Evolutionary conservation across 2,888 invertebrate species (phyloP).

Genomic region (Criorhina ranunculi): DNA sequence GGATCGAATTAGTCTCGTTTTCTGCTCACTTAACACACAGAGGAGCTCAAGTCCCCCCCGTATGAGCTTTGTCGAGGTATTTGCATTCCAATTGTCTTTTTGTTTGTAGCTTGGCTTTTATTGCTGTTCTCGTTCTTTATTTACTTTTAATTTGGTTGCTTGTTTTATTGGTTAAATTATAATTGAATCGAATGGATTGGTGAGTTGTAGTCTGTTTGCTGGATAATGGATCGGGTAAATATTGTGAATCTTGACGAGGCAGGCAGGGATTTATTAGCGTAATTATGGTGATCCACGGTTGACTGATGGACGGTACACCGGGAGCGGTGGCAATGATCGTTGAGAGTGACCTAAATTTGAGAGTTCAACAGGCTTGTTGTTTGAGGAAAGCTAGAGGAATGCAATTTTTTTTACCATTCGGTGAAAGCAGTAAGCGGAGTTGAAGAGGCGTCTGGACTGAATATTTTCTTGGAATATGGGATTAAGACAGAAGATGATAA

Average conservation of each 20-base stretch:
- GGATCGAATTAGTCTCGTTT: constrained; percentile 73
- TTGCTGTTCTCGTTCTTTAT: constrained; percentile 64
- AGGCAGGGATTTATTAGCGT: constrained; percentile 51
- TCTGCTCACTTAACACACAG: constrained; percentile 70
- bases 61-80: constrained; percentile 60
- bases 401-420: constrained; percentile 37
- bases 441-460: constrained; percentile 8
- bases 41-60: constrained; percentile 19
- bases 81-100: constrained; percentile 72
- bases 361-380: constrained; percentile 54
- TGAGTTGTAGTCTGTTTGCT: constrained; percentile 35
- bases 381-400: constrained; percentile 48
- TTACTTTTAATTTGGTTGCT: constrained; percentile 71
- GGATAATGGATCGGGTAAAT: constrained; percentile 66
- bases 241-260: constrained; percentile 59
- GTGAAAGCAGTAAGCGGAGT: constrained; percentile 33
- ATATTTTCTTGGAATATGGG: background rate
- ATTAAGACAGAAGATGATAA: background rate
- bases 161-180: constrained; percentile 70
- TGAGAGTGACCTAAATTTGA: constrained; percentile 60
- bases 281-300: constrained; percentile 48
- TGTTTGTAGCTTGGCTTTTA: constrained; percentile 32
- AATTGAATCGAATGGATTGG: constrained; percentile 71
- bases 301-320: background rate
- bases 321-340: constrained; percentile 40